Evolutionary conservation across 2,797 vertebrate genomes (phyloP), one percentile per base, ranked within the genome.

Genomic region (Momotus momota): DNA sequence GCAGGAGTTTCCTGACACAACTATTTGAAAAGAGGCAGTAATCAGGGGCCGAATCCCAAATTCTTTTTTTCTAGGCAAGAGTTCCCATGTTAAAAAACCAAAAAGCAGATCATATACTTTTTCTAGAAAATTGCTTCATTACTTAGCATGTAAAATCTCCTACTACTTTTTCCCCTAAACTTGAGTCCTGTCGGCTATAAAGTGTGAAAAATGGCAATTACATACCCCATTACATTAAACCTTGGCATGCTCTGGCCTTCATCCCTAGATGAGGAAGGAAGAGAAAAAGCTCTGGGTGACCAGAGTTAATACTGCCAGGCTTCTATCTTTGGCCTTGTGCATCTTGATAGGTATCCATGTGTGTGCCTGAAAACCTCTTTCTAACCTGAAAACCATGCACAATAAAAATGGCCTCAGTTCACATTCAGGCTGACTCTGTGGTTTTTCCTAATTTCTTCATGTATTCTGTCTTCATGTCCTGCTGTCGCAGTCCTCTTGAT

Each of bases 391-490:
- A 96, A 57, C 51, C 74, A 23, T 51, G 52, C 0, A 0, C 12
- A 22, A 19, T 58, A 82, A 91, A 85, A 80, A 35, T 4, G 22
- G 27, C 31, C 57, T 57, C 46, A 29, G 4, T 66, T 94, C 81
- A 20, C 61, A 69, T 88, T 82, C 62, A 80, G 91, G 54, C 73
- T 52, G 40, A 43, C 79, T 58, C 83, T 91, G 46, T 62, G 61
- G 8, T 40, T 84, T 82, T 93, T 45, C 25, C 26, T 94, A 40
- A 45, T 80, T 94, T 88, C 88, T 95, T 90, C 18, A 1, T 87
- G 85, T 91, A 95, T 90, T 94, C 90, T 94, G 90, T 96, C 90
- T 93, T 94, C 57, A 9, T 87, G 72, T 96, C 81, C 94, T 88
- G 14, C 86, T 96, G 94, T 95, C 48, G 0, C 85, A 80, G 92